Evolutionary conservation across 2,797 vertebrate genomes (phyloP), one percentile per base, ranked within the genome.

Genomic region (Rhinatrema bivittatum): DNA sequence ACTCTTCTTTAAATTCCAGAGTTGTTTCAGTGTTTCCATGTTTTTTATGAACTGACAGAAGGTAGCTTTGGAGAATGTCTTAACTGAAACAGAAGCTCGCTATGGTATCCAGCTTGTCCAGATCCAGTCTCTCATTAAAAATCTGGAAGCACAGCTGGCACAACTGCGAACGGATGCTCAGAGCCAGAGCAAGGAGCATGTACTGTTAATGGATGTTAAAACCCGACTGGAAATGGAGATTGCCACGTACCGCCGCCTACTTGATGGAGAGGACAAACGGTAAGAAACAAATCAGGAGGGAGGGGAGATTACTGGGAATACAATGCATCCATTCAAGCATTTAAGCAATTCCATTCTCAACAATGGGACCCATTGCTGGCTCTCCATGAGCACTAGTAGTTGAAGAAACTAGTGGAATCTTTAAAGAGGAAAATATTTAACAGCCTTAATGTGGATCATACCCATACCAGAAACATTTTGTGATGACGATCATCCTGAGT

Each of bases 201-300:
- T 78, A 57, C 42, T 67, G 36, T 82, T 90, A 36, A 71, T 89
- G 56, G 83, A 87, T 3, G 68, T 88, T 26, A 84, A 85, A 68
- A 74, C 78, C 37, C 47, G 78, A 2, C 78, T 91, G 52, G 88
- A 91, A 68, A 9, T 77, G 11, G 86, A 90, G 74, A 90, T 90
- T 25, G 62, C 56, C 0, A 79, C 87, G 6, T 90, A 91, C 75
- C 65, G 80, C 11, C 72, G 81, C 13, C 82, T 89, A 29, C 42
- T 91, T 55, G 85, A 89, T 12, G 69, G 73, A 3, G 84, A 84
- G 41, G 21, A 32, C 5, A 15, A 54, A 69, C 75, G 72, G 81
- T 83, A 42, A 52, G 74, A 53, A 0, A 1, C 6, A 5, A 17
- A 20, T 14, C 10, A n/a, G 34, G 3, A 7, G 25, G n/a, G n/a